phyloP scores from a whole-genome alignment of 2,888 invertebrate genomes.

The Nephrotoma guestfalica region DNA sequence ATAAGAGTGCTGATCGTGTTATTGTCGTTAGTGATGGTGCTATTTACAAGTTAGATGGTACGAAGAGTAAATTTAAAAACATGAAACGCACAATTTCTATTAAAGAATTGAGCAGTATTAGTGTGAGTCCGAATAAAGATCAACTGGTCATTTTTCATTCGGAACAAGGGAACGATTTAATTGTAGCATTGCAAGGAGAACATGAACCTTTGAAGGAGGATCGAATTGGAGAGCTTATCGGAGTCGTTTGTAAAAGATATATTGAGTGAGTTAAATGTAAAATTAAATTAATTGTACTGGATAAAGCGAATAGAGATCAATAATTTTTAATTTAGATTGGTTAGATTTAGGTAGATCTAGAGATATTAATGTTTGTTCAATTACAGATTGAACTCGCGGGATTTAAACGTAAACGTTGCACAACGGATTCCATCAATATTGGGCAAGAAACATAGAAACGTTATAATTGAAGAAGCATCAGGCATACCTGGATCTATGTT shows the following conservation, averaged over 20 bases:
- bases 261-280: constrained; percentile 48
- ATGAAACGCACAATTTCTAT: constrained; percentile 75
- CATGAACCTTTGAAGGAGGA: constrained; percentile 41
- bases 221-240: constrained; percentile 75
- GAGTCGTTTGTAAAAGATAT: constrained; percentile 61
- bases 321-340: constrained; percentile 7
- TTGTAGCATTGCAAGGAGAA: constrained; percentile 51
- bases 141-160: constrained; percentile 80
- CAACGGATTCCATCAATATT: constrained; percentile 68
- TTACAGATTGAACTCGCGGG: constrained; percentile 50
- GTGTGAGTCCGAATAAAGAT: constrained; percentile 72
- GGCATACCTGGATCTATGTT: constrained; percentile 28
- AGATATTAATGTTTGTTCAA: constrained; percentile 13
- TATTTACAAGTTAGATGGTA: constrained; percentile 74
- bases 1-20: constrained; percentile 77
- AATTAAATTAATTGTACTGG: background rate
- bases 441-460: constrained; percentile 55
- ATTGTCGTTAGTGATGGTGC: constrained; percentile 70
- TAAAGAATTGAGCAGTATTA: constrained; percentile 69
- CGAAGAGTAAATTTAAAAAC: constrained; percentile 62
- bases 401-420: constrained; percentile 56
- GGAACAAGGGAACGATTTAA: constrained; percentile 77
- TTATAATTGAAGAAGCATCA: constrained; percentile 26
- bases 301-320: background rate
- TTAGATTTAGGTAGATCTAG: background rate